These are phyloP conservation scores for Carposina sasakii DNA, from an alignment of 1,140 invertebrate genomes.

Conservation along the genomic window DNA sequence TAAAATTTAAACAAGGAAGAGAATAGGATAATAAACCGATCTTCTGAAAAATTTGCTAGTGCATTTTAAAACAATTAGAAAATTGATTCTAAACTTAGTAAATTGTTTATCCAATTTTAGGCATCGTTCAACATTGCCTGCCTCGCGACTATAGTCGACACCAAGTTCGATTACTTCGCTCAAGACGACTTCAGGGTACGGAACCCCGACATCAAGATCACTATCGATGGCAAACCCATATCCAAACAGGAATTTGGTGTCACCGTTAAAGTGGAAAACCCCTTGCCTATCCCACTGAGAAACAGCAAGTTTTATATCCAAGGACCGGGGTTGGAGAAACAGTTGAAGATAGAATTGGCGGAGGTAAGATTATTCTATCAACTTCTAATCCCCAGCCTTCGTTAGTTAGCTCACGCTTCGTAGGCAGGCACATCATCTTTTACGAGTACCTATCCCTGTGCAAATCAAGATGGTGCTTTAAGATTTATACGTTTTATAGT, in stretches of 20 bases:
- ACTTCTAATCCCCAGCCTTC: too few species aligned
- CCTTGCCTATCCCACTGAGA: slow-evolving; percentile 82
- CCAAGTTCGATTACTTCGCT: slow-evolving; percentile 89
- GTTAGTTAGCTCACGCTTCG: too few species aligned
- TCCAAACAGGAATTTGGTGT: slow-evolving; percentile 78
- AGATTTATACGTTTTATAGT: too few species aligned
- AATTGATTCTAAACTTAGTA: too few species aligned
- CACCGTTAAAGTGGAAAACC: slow-evolving; percentile 85
- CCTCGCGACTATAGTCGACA: slow-evolving; percentile 85
- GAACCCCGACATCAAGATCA: slow-evolving; percentile 91
- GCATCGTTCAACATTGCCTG: slow-evolving; percentile 89
- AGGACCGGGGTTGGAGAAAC: slow-evolving; percentile 82
- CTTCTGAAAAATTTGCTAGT: too few species aligned
- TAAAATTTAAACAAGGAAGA: too few species aligned
- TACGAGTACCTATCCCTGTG: too few species aligned
- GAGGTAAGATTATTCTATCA: too few species aligned
- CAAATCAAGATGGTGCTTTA: too few species aligned
- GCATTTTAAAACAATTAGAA: too few species aligned
- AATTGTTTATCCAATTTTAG: slow-evolving; percentile 53
- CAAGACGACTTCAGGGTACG: slow-evolving; percentile 92
- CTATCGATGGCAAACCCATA: slow-evolving; percentile 75
- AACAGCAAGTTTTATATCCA: slow-evolving; percentile 86
- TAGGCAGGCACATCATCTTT: too few species aligned
- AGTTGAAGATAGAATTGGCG: slow-evolving; percentile 79
- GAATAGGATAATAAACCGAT: too few species aligned